Evolutionary conservation across 2,888 invertebrate species (phyloP).

Genomic region (Pollenia griseotomentosa): DNA sequence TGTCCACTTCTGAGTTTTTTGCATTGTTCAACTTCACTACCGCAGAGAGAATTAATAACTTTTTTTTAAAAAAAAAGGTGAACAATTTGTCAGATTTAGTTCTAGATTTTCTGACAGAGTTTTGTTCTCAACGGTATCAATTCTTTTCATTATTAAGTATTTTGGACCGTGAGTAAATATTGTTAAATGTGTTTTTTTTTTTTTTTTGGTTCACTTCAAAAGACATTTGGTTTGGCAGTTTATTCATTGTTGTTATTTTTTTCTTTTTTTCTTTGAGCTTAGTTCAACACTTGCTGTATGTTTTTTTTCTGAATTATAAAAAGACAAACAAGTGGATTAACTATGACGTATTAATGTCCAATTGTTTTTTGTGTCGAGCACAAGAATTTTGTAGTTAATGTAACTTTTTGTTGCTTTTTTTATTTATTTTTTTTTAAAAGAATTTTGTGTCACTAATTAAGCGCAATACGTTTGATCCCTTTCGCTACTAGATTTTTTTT

Average conservation of each 20-base stretch:
- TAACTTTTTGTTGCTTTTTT: too few relatives aligned
- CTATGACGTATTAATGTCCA: not conserved
- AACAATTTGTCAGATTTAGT: not conserved
- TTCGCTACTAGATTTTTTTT: too few relatives aligned
- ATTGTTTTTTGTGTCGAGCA: too few relatives aligned
- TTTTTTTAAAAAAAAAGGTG: conserved; percentile 27
- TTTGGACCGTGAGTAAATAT: not conserved
- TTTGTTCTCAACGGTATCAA: not conserved
- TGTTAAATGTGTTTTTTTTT: not conserved
- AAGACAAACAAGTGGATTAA: conserved; percentile 14
- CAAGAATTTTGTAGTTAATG: too few relatives aligned
- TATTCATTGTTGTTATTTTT: conserved; percentile 9
- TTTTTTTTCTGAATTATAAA: not conserved
- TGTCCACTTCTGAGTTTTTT: conserved; percentile 27
- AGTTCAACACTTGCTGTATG: not conserved
- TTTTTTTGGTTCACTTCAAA: not conserved
- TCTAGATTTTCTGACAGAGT: too few relatives aligned
- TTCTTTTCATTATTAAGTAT: conserved; percentile 3
- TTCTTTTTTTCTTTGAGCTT: not conserved
- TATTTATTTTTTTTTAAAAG: too few relatives aligned
- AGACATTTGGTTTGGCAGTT: not conserved
- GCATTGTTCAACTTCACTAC: conserved; percentile 16
- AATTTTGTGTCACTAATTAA: too few relatives aligned
- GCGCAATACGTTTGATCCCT: too few relatives aligned
- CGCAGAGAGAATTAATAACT: conserved; percentile 7